Evolutionary conservation across 1,140 invertebrate genomes (phyloP), one percentile per base, ranked within the genome.

Genomic region (Bathynomus jamesi): DNA sequence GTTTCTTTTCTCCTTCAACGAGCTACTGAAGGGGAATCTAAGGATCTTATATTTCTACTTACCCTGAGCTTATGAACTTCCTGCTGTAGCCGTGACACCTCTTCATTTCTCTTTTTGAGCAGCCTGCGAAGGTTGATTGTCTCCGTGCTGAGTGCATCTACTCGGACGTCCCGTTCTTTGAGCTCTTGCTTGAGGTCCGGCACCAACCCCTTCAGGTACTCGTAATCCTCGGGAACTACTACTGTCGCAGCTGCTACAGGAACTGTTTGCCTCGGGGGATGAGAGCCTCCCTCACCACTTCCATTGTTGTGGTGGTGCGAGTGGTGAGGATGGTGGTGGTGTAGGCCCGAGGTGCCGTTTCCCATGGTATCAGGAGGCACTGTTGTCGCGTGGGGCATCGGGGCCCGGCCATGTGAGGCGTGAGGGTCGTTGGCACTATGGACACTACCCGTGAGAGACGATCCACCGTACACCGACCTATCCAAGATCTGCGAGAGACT

Each of bases 11-110:
- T n/a, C n/a, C n/a, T n/a, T n/a, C n/a, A n/a, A n/a, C n/a, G n/a
- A n/a, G n/a, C n/a, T n/a, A n/a, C n/a, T n/a, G n/a, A n/a, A n/a
- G n/a, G n/a, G n/a, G n/a, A n/a, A n/a, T n/a, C n/a, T n/a, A n/a
- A n/a, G n/a, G n/a, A n/a, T n/a, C n/a, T 53, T 40, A 40, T 40
- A 53, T 17, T 53, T 2, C 25, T 24, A 79, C 79, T 82, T 79
- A 87, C 86, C 83, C 85, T 87, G 7, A 87, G 79, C 78, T 87
- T 87, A 78, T 87, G 85, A 46, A 87, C 83, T 79, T 87, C 86
- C 17, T 86, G 81, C 79, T 86, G 84, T n/a, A 87, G 78, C 74
- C 83, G 82, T 4, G 82, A 53, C 21, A 85, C 79, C 72, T 85
- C 82, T 65, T 83, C 79, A 46, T 85, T 84, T 67, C 82, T 82